Evolutionary conservation across 1,140 invertebrate species (phyloP).

Genomic region (Goniozus legneri): DNA sequence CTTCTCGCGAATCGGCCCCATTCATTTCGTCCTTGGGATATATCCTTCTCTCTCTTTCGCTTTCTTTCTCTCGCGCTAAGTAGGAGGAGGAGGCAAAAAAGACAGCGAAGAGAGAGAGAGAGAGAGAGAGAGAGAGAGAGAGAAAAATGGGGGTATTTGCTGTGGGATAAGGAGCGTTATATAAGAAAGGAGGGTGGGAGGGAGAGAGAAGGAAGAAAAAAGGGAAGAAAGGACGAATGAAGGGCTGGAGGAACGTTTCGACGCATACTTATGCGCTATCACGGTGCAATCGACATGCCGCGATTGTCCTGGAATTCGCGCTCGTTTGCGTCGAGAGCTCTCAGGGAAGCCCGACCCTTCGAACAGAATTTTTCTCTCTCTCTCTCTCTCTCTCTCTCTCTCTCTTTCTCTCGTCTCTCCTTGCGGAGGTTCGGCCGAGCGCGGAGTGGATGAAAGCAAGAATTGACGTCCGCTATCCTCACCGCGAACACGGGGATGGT

Average conservation of each 20-base stretch:
- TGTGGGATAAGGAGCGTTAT: not conserved
- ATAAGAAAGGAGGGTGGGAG: not conserved
- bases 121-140: slow-evolving; percentile 2
- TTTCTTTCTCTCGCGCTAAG: too few relatives aligned
- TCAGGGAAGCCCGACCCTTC: too few relatives aligned
- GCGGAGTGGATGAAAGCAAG: too few relatives aligned
- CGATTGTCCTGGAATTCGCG: slow-evolving; percentile 12
- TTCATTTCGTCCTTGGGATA: not conserved
- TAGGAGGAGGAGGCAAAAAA: not conserved
- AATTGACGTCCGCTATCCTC: too few relatives aligned
- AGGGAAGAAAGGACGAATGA: too few relatives aligned
- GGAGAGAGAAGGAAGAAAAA: not conserved
- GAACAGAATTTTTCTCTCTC: too few relatives aligned
- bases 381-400: too few relatives aligned
- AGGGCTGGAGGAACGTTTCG: not conserved
- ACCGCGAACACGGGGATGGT: too few relatives aligned
- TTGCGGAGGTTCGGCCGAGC: too few relatives aligned
- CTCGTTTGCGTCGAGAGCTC: slow-evolving; percentile 7
- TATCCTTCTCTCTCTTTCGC: too few relatives aligned
- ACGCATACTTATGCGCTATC: slow-evolving; percentile 11
- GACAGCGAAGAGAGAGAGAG: not conserved
- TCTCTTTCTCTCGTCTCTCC: too few relatives aligned
- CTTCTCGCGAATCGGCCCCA: not conserved
- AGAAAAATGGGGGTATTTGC: not conserved
- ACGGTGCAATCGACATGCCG: slow-evolving; percentile 12